Base-by-base conservation (phyloP, 2,113 vertebrate genomes). In the Acanthochromis polyacanthus region DNA sequence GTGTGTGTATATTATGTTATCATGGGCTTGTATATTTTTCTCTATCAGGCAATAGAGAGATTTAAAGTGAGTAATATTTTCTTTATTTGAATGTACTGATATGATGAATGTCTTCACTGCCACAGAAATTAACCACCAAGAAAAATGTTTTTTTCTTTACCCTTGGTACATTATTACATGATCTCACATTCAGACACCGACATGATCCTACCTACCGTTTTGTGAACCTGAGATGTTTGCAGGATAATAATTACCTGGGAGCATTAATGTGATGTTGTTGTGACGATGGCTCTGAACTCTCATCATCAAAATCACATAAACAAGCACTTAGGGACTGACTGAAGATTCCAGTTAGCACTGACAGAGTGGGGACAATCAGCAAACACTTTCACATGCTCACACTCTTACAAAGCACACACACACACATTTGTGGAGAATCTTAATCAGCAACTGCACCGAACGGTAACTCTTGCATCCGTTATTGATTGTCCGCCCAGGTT, bases 401-500 rank as follows among this genome's bases (percentile, higher is more conserved):
- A 3, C 59, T 52, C 52, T 51, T 56, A 65, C 64, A 20, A 40
- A 51, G 20, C 40, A 12, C 68, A 72, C 60, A 79, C 51, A 30
- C 57, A 51, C 62, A 40, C 53, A 60, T 63, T 82, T 58, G 32
- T n/a, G 43, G 57, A 67, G 87, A 90, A 89, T 92, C 83, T 83
- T 93, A 92, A 93, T 92, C 89, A 92, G 87, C 67, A 61, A 62
- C 84, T 65, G 80, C 52, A 72, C 84, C 64, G 72, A 90, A 83
- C 38, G 55, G 80, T 86, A 91, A 87, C 77, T 78, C 90, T 83
- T 89, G 83, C 88, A 89, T 93, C 91, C 89, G 79, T 56, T 90
- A 93, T 93, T 64, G 93, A 93, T 93, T 72, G 82, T 74, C 89
- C 86, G 83, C 83, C 85, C 81, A 78, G 87, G 88, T 93, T 90